Base-by-base conservation (phyloP, 2,113 vertebrate genomes). In the Gambusia affinis region DNA sequence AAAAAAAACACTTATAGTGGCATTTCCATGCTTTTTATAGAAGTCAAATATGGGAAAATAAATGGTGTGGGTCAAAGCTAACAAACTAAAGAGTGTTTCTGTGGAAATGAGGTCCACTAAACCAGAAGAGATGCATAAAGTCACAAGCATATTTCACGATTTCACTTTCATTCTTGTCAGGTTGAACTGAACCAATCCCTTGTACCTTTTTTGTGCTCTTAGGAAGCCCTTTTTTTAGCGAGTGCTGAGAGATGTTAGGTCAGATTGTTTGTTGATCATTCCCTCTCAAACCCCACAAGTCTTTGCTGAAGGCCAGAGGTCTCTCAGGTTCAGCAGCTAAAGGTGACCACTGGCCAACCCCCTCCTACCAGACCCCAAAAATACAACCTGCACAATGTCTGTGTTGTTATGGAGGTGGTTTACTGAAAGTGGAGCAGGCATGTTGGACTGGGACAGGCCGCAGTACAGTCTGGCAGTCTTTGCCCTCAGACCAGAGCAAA, bases 391-490 rank as follows among this genome's bases (percentile, higher is more conserved):
- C 70, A 93, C 89, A 92, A 92, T 62, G 80, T 71, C 14, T 3
- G 83, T 57, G 75, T 92, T 92, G 91, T 92, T 89, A 42, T 73
- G 33, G 67, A 24, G 69, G 75, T 73, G 87, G 64, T 60, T 12
- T 29, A 37, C 78, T 75, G 81, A 87, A 87, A 87, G 83, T 86
- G 80, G 83, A 81, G 71, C 71, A 72, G 72, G 80, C 82, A 31
- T 73, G 77, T 81, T 51, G 78, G 76, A 73, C 54, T 33, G 69
- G 80, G 73, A 85, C 68, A 62, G 24, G 67, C 81, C 14, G 17
- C 83, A 86, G 78, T 79, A 82, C 73, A 85, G 83, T 81, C 85
- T 87, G 87, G 85, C 83, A 92, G 88, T 92, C 87, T 90, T 89
- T 29, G 4, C 73, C 83, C 82, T 90, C 81, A 85, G 76, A 86